These are phyloP conservation scores for Agelastica alni DNA, from an alignment of 2,888 invertebrate genomes.

Conservation along the genomic window DNA sequence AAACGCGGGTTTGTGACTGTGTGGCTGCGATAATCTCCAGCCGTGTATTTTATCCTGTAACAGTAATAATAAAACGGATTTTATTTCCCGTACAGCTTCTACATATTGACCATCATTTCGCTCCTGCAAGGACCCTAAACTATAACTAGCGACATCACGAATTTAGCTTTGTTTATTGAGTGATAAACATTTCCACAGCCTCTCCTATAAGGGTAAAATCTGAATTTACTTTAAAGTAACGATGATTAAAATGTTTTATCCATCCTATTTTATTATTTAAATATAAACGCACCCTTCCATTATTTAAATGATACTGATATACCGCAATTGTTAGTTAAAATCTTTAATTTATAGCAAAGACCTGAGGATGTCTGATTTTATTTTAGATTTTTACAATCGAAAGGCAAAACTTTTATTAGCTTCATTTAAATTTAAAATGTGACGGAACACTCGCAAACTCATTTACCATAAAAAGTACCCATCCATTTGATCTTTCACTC, in stretches of 20 bases:
- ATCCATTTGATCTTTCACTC: conserved; percentile 36
- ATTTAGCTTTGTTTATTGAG: conserved; percentile 53
- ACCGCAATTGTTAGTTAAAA: neutral
- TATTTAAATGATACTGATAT: too few relatives aligned
- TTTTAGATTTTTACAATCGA: conserved; percentile 35
- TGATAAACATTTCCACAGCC: conserved; percentile 53
- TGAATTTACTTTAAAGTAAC: too few relatives aligned
- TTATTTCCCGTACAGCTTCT: conserved; percentile 43
- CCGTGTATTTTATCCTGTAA: conserved; percentile 33
- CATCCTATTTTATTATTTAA: too few relatives aligned
- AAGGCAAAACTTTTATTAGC: conserved; percentile 46
- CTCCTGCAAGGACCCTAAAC: conserved; percentile 42
- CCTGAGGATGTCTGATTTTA: conserved; percentile 29
- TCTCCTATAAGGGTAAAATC: neutral
- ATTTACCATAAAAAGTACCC: conserved; percentile 36
- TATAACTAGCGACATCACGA: conserved; percentile 42
- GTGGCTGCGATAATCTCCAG: conserved; percentile 33
- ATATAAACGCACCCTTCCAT: too few relatives aligned
- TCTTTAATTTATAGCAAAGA: conserved; percentile 28
- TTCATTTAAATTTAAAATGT: conserved; percentile 50
- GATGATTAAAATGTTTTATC: too few relatives aligned
- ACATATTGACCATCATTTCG: conserved; percentile 44
- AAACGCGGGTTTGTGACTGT: conserved; percentile 38
- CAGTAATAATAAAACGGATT: conserved; percentile 43
- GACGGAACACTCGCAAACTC: conserved; percentile 35